Evolutionary conservation across 2,113 vertebrate species (phyloP).

Genomic region (Archocentrus centrarchus): DNA sequence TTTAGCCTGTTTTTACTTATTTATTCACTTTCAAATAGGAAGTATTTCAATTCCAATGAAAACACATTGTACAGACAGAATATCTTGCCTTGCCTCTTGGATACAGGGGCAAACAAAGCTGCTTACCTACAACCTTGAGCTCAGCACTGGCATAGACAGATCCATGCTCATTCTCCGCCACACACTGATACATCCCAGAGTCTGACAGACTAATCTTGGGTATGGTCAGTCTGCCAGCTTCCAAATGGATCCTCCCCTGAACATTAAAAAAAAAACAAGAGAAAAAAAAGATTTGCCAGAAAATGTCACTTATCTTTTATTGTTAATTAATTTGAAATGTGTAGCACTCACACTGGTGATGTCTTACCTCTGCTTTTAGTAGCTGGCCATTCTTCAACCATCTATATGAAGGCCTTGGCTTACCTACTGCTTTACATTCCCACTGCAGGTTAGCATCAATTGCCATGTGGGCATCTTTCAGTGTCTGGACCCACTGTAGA

Average conservation of each 20-base stretch:
- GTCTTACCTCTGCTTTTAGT: slow-evolving; percentile 81
- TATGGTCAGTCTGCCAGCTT: slow-evolving; percentile 85
- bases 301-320: background rate
- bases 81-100: background rate
- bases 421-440: slow-evolving; percentile 89
- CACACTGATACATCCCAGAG: slow-evolving; percentile 92
- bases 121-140: slow-evolving; percentile 90
- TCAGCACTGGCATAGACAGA: slow-evolving; percentile 88
- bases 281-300: no score
- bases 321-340: background rate
- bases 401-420: slow-evolving; percentile 84
- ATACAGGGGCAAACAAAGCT: slow-evolving; percentile 16
- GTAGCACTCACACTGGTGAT: background rate
- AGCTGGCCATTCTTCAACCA: slow-evolving; percentile 90
- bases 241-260: slow-evolving; percentile 87
- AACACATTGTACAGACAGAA: background rate
- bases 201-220: slow-evolving; percentile 84
- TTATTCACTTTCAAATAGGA: background rate
- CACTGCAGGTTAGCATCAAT: slow-evolving; percentile 88
- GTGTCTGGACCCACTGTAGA: slow-evolving; percentile 87
- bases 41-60: background rate
- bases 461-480: slow-evolving; percentile 86
- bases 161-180: slow-evolving; percentile 87
- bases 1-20: slow-evolving; percentile 15
- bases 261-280: background rate